Evolutionary conservation across 2,797 vertebrate species (phyloP), one percentile per base, ranked within the genome.

Genomic region (Heterohyrax brucei): DNA sequence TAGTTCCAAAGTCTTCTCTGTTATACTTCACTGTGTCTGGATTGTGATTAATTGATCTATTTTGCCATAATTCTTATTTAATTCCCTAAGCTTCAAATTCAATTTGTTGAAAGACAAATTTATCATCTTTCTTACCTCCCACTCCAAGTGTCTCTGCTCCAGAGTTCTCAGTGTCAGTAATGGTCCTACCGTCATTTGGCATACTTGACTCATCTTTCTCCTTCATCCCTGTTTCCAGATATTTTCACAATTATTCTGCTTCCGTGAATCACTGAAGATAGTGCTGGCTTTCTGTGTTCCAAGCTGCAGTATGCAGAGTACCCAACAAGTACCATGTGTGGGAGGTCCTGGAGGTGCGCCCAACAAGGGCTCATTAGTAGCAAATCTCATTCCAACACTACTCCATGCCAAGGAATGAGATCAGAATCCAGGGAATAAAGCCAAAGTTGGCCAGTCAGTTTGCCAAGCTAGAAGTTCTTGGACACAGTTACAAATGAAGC

Each of bases 381-480:
- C 85, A 75, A 88, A 76, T 19, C 81, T 72, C 75, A 72, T 95
- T 94, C 93, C 85, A 95, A 22, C 1, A 6, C 44, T 56, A n/a
- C 30, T 68, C 48, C 8, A 64, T 13, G 97, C 95, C 96, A 96
- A 90, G 73, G 48, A 93, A 82, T 92, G 82, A 93, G 53, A 85
- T 96, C 93, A 92, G 95, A 93, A 76, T 86, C 85, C 81, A 95
- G 95, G 94, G 88, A 96, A 83, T 4, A 64, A 91, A 92, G 97
- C 95, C 97, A 95, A 77, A 24, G 28, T 21, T 53, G 87, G 78
- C 70, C 30, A 44, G 91, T 87, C 91, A 50, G 80, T 75, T 68
- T 94, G 91, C 96, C 95, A 94, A 83, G 64, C 39, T 88, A 81
- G 59, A 77, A 86, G 88, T 87, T 94, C 86, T 92, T 94, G 92